These are phyloP conservation scores for Phrixothrix hirtus DNA, from an alignment of 2,888 invertebrate genomes.

Conservation along the genomic window DNA sequence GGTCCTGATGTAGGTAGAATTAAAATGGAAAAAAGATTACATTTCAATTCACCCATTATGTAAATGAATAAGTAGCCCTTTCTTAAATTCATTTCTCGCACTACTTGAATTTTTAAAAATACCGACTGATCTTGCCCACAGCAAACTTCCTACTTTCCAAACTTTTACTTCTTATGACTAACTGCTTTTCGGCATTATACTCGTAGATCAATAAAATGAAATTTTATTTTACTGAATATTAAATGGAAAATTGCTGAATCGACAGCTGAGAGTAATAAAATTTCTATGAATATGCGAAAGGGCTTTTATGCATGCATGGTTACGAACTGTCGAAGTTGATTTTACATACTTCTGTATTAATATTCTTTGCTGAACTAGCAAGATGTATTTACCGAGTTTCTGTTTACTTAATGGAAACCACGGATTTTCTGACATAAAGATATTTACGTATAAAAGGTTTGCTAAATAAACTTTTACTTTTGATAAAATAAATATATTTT, in stretches of 20 bases:
- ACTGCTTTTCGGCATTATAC: constrained; percentile 2
- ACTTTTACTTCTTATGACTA: constrained; percentile 7
- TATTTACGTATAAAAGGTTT: no score
- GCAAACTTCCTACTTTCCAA: neutral
- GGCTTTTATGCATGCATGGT: constrained; percentile 9
- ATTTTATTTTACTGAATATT: constrained; percentile 23
- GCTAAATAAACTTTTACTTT: no score
- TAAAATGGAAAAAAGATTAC: constrained; percentile 45
- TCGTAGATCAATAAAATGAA: constrained; percentile 16
- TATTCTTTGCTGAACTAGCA: neutral
- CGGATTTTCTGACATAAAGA: neutral
- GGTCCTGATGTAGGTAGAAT: constrained; percentile 51
- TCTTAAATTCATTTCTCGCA: no score
- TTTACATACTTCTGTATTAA: constrained; percentile 1
- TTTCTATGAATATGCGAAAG: constrained; percentile 24
- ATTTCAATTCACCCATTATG: constrained; percentile 41
- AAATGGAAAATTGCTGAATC: constrained; percentile 25
- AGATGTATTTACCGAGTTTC: neutral
- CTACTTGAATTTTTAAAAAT: no score
- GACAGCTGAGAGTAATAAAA: constrained; percentile 20
- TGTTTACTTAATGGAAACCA: neutral
- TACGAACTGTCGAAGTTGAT: constrained; percentile 5
- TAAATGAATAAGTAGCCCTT: constrained; percentile 1
- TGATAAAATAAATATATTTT: no score
- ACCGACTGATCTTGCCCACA: no score